Percentiles rank a stretch among this genome's conserved stretches.
Conservation (phyloP, 2,113 vertebrate genomes). For the Dipodomys stephensi region DNA sequence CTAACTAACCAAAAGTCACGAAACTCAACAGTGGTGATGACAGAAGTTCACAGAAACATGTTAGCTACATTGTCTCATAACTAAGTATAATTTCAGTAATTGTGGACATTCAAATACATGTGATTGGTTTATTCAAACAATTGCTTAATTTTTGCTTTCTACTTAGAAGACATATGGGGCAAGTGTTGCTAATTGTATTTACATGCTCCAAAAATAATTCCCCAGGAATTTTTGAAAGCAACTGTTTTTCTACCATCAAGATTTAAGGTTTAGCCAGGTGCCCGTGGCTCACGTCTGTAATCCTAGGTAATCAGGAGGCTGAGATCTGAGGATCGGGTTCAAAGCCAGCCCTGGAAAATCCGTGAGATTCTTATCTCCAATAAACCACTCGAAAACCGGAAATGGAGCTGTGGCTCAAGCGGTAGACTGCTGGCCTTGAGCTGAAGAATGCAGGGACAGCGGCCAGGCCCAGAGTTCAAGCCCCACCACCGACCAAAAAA, state of each 20-base stretch:
- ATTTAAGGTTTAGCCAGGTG: conserved; percentile 45
- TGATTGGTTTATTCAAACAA: not conserved
- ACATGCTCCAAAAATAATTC: conserved; percentile 31
- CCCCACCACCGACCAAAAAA: no score
- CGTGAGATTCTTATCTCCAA: no score
- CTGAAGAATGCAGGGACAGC: no score
- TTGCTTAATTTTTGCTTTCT: conserved; percentile 5
- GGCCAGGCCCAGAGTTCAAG: no score
- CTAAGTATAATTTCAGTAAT: not conserved
- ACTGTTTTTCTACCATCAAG: conserved; percentile 22
- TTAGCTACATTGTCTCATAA: not conserved
- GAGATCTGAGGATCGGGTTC: no score
- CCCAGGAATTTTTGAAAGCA: not conserved
- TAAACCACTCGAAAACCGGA: no score
- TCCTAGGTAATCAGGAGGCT: no score
- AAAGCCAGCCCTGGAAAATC: no score
- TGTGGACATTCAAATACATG: not conserved
- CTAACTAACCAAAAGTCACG: not conserved
- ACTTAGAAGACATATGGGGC: not conserved
- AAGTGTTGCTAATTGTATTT: not conserved
- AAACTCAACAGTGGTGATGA: not conserved
- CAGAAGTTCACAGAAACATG: not conserved
- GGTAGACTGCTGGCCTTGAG: no score
- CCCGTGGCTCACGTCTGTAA: no score
- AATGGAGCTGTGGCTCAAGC: no score